A percentile compares a stretch with the other conserved stretches of the same genome.
phyloP scores from a whole-genome alignment of 2,888 invertebrate genomes.

The Lepidochrysops patricia region DNA sequence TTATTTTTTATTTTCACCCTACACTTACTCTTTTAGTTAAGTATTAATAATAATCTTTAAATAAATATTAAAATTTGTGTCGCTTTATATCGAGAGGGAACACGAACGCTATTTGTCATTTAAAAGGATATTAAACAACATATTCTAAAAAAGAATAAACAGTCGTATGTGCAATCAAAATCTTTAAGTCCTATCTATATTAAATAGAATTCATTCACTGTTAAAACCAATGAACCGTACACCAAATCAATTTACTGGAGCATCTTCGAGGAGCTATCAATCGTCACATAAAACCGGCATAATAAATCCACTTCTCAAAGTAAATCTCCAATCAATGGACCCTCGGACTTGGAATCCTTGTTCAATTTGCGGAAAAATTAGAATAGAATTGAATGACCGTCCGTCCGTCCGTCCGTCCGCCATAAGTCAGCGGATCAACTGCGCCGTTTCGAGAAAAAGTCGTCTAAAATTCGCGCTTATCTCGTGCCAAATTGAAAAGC shows the following conservation, averaged over 20 bases:
- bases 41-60: no score
- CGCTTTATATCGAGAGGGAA: no score
- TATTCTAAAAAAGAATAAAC: no score
- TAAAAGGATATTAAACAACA: no score
- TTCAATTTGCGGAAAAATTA: constrained; percentile 25
- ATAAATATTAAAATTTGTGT: no score
- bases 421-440: constrained; percentile 73
- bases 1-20: constrained; percentile 29
- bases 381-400: constrained; percentile 57
- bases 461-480: constrained; percentile 68
- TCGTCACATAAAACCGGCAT: background rate
- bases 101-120: no score
- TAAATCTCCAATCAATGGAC: constrained; percentile 16
- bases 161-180: no score
- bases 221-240: no score
- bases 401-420: constrained; percentile 56
- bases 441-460: constrained; percentile 65
- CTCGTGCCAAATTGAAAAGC: constrained; percentile 73
- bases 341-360: constrained; percentile 20
- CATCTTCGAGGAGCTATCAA: background rate
- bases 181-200: no score
- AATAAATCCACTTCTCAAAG: background rate
- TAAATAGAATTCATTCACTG: no score
- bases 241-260: background rate
- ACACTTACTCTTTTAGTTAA: background rate